Evolutionary conservation across 2,113 vertebrate species (phyloP).

Genomic region (Albula glossodonta): DNA sequence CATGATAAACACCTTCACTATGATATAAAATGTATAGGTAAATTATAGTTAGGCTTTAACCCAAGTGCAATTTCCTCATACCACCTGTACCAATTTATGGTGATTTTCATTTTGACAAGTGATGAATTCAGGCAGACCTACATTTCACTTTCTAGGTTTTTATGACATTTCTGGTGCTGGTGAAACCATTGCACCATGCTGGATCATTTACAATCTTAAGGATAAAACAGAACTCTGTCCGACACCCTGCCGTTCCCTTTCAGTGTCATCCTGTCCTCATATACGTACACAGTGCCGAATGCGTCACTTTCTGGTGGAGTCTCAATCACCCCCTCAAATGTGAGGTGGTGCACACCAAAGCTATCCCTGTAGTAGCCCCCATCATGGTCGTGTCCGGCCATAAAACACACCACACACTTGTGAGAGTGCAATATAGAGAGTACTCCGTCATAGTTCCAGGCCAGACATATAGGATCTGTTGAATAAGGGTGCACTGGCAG

Average conservation of each 20-base stretch:
- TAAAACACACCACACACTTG: conserved; percentile 80
- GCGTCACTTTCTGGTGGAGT: conserved; percentile 80
- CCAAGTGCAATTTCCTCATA: too few relatives aligned
- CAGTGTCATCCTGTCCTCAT: conserved; percentile 83
- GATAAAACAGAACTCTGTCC: conserved; percentile 72
- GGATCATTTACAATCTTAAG: not conserved
- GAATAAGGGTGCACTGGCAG: conserved; percentile 81
- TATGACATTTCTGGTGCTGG: not conserved
- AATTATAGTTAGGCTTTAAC: too few relatives aligned
- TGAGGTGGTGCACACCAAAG: conserved; percentile 83
- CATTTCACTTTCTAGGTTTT: not conserved
- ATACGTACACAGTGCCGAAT: conserved; percentile 82
- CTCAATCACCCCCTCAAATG: conserved; percentile 85
- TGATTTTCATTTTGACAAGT: not conserved
- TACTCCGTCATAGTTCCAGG: conserved; percentile 84
- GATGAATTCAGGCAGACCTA: not conserved
- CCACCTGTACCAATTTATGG: not conserved
- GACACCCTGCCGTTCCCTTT: conserved; percentile 79
- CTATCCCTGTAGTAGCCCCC: conserved; percentile 79
- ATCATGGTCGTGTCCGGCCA: conserved; percentile 86
- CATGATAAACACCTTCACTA: not conserved
- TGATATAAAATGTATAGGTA: not conserved
- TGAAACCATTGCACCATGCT: not conserved
- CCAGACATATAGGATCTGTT: conserved; percentile 72
- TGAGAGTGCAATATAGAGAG: conserved; percentile 77